Evolutionary conservation across 1,140 invertebrate species (phyloP), one percentile per base, ranked within the genome.

Genomic region (Colletes latitarsis): DNA sequence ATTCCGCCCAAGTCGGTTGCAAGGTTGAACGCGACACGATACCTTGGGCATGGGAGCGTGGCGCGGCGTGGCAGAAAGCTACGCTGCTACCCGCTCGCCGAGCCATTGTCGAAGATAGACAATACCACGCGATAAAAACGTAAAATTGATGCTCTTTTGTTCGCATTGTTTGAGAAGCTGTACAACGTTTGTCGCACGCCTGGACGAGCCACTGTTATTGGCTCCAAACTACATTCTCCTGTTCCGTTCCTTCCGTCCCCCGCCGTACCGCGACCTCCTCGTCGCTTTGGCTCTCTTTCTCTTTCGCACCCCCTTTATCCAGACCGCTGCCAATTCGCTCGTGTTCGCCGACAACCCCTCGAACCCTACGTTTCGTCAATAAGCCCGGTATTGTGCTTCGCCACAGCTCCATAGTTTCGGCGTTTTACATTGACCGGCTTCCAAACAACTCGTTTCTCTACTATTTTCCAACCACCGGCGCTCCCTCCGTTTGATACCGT

Each of bases 111-210:
- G 86, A 89, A 90, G 91, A 92, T 91, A 91, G 90, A 93, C 92
- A 93, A 93, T 92, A 79, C 85, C 74, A 77, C 73, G 89, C 89
- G 92, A 93, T 93, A 93, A 93, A 93, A 93, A 93, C 92, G 91
- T 93, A 92, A 92, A 93, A 93, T 93, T 93, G 92, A 93, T 93
- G 91, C 91, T 91, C 90, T 91, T 93, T 93, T 92, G 92, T 93
- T 88, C 87, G 87, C 84, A 88, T 92, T 92, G 92, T 92, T 93
- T 91, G 91, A 92, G 88, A 85, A 89, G 89, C 89, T 89, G 88
- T 90, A 90, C 89, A 91, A 85, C 89, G 90, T 92, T 92, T 92
- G 91, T 91, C 88, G 89, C 90, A 90, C 88, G 90, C 89, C 89
- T 89, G 87, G 86, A 85, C 89, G 87, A 90, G 81, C 87, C 88